These are phyloP conservation scores for Sakesphorus luctuosus DNA, from an alignment of 2,113 vertebrate species.

Conservation along the genomic window DNA sequence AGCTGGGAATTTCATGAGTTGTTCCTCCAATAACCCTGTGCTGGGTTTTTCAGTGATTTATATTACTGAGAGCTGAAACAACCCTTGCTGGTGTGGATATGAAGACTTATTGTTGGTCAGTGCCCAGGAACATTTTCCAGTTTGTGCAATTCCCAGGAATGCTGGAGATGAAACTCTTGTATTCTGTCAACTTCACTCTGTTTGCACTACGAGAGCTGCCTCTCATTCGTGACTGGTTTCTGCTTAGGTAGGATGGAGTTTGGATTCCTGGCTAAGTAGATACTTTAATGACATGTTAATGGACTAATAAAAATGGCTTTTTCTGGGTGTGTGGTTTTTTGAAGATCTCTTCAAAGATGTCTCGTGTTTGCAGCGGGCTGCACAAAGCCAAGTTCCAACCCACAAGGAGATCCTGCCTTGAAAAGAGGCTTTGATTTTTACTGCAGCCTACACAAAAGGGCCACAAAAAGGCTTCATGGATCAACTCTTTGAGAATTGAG, in stretches of 20 bases:
- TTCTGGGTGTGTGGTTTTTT: conserved; percentile 67
- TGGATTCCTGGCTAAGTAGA: conserved; percentile 41
- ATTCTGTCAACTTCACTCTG: background rate
- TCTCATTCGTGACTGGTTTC: background rate
- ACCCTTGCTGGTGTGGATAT: background rate
- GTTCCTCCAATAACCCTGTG: background rate
- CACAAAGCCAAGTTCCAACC: conserved; percentile 54
- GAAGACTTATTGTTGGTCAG: background rate
- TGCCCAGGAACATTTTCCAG: background rate
- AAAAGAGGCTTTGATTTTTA: conserved; percentile 68
- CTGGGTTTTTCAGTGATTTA: background rate
- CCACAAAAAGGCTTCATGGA: conserved; percentile 49
- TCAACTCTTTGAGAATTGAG: conserved; percentile 33
- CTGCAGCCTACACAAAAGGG: conserved; percentile 65
- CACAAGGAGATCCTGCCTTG: conserved; percentile 57
- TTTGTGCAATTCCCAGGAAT: background rate
- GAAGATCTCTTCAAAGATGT: conserved; percentile 69
- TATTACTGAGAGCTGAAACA: background rate
- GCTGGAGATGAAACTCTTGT: background rate
- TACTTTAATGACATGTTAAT: conserved; percentile 62
- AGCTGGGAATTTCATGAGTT: background rate
- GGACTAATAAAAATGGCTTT: conserved; percentile 66
- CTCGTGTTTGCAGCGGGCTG: conserved; percentile 52
- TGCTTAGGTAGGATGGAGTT: conserved; percentile 55
- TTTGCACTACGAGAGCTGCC: background rate